Evolutionary conservation across 1,140 invertebrate species (phyloP).

Genomic region (Drosophila chauvacae): DNA sequence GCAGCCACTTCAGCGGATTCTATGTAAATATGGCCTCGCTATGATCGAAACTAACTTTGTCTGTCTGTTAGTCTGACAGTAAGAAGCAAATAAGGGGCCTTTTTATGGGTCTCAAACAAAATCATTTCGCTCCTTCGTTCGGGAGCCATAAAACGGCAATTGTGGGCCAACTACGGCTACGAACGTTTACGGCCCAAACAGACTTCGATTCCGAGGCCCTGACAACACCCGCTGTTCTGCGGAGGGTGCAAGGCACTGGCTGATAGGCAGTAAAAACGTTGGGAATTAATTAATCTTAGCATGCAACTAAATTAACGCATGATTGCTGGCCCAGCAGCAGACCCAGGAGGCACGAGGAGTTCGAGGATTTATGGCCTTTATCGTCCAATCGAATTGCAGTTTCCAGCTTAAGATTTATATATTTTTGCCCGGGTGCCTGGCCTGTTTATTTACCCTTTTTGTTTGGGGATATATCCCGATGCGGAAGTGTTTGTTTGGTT

Average conservation of each 20-base stretch:
- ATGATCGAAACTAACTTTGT: constrained; percentile 43
- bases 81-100: constrained; percentile 9
- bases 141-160: constrained; percentile 49
- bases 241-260: background rate
- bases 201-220: constrained; percentile 39
- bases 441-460: constrained; percentile 8
- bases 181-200: constrained; percentile 28
- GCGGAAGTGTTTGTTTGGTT: constrained; percentile 58
- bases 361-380: constrained; percentile 75
- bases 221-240: constrained; percentile 73
- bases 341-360: constrained; percentile 44
- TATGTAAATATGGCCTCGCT: constrained; percentile 66
- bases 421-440: constrained; percentile 36
- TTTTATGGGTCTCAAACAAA: constrained; percentile 52
- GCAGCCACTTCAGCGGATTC: constrained; percentile 38
- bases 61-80: background rate
- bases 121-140: constrained; percentile 35
- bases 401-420: constrained; percentile 72
- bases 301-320: constrained; percentile 82
- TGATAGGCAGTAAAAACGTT: constrained; percentile 63
- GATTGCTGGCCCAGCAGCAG: constrained; percentile 60
- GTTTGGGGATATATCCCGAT: constrained; percentile 24
- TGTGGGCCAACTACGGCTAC: constrained; percentile 38
- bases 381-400: constrained; percentile 75
- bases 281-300: constrained; percentile 79